These are phyloP conservation scores for Decapterus maruadsi DNA, from an alignment of 2,797 vertebrate species.

Conservation along the genomic window DNA sequence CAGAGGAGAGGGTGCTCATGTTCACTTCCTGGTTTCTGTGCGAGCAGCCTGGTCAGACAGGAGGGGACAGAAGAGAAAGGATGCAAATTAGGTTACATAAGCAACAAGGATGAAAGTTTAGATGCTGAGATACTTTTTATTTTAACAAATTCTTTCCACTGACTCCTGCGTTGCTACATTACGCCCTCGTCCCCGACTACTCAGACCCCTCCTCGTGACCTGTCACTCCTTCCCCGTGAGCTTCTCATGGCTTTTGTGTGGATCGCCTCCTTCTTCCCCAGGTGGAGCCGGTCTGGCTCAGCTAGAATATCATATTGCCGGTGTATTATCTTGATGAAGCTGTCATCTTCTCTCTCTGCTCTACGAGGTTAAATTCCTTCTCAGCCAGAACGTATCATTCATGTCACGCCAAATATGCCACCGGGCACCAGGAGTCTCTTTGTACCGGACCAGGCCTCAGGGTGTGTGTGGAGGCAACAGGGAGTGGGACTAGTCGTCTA, in stretches of 20 bases:
- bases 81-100: conserved; percentile 61
- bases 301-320: conserved; percentile 37
- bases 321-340: conserved; percentile 51
- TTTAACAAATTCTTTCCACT: not conserved
- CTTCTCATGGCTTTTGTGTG: conserved; percentile 16
- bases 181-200: not conserved
- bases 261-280: conserved; percentile 12
- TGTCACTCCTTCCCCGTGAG: conserved; percentile 2
- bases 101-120: conserved; percentile 4
- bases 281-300: conserved; percentile 24
- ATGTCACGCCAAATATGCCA: conserved; percentile 64
- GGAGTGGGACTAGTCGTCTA: not conserved
- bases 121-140: not conserved
- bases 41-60: conserved; percentile 29
- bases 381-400: conserved; percentile 42
- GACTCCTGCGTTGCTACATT: not conserved
- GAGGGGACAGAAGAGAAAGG: conserved; percentile 23
- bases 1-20: conserved; percentile 84
- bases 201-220: not conserved
- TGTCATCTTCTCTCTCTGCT: conserved; percentile 38
- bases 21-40: conserved; percentile 64
- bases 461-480: conserved; percentile 19
- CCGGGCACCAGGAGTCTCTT: conserved; percentile 53
- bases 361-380: conserved; percentile 44
- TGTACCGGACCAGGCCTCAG: conserved; percentile 36